Base-by-base conservation (phyloP, 2,113 vertebrate species). In the Oxyruncus cristatus region DNA sequence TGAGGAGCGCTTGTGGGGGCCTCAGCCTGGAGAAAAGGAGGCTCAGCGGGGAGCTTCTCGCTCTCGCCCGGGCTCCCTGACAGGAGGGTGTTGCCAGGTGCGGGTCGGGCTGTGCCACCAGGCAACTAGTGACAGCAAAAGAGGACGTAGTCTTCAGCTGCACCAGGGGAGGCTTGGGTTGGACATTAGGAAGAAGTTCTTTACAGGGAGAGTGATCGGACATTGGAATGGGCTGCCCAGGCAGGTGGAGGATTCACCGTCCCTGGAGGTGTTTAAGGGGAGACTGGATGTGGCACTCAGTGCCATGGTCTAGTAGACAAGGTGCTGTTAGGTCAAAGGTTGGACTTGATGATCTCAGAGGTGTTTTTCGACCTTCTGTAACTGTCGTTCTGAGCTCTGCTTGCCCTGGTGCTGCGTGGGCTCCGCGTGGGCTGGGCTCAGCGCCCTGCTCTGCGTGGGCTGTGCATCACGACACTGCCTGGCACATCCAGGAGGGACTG, bases 81-180 rank as follows among this genome's bases (percentile, higher is more conserved):
- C 15, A 59, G 14, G 37, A 67, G 6, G 23, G 33, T 52, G 87
- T 46, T 81, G 52, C 27, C 52, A 10, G 15, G 8, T 6, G 21
- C 5, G 9, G 5, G 8, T 7, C 23, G 35, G 33, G 23, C 3
- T 59, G 32, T 16, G 49, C 5, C 50, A 4, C 15, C 52, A 8
- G 65, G 17, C 7, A 11, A 8, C 12, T 33, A 5, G 56, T 46
- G 85, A 42, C 35, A 50, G 18, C 26, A 12, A 24, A 39, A 75
- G 46, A 52, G 37, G 37, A n/a, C 27, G 28, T 16, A 28, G 33
- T 11, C 4, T 50, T 28, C 23, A 44, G 14, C 12, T 44, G 8
- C 0, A 0, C 23, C 4, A 30, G 16, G 16, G 10, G 5, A 46
- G 15, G 12, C 52, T 81, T 62, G n/a, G 8, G n/a, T 20, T 30